Evolutionary conservation across 2,797 vertebrate species (phyloP), one percentile per base, ranked within the genome.

Genomic region (Cephalopachus bancanus): DNA sequence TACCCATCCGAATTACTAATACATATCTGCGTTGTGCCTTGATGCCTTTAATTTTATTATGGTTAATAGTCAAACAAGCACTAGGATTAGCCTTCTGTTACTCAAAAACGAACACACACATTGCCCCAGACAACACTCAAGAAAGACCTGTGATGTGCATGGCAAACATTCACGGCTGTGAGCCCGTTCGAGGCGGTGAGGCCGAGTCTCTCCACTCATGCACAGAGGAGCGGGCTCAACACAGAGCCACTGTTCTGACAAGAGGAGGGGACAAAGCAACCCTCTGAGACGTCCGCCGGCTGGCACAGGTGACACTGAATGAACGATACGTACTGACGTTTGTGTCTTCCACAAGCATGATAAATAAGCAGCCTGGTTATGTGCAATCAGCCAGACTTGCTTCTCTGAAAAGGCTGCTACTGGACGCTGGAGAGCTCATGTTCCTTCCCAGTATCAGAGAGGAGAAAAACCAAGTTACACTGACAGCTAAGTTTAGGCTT

Each of bases 301-400:
- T 96, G 98, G 98, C 98, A 98, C 98, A 98, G 97, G 98, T 97
- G 94, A 96, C 98, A 97, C 2, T 89, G 97, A 98, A 95, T 96
- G 97, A 98, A 98, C 98, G 97, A 97, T 97, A 98, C 98, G 98
- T 98, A 98, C 98, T 98, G 98, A 98, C 98, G 98, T 97, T 98
- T 98, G 98, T 98, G 98, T 98, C 98, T 98, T 98, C 98, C 98
- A 98, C 97, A 97, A 97, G 98, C 97, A 96, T 96, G 98, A 98
- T 96, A 98, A 98, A 98, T 78, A 97, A 97, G 95, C 94, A 95
- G 91, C 89, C 98, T 97, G 98, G 93, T 96, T 97, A 98, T 96
- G 95, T 98, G 97, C 96, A 97, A 96, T 97, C 96, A 95, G 97
- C 60, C 97, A 97, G 24, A 97, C 96, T 92, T 62, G 93, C 94